Base-by-base conservation (phyloP, 2,113 vertebrate species). In the Lutjanus erythropterus region DNA sequence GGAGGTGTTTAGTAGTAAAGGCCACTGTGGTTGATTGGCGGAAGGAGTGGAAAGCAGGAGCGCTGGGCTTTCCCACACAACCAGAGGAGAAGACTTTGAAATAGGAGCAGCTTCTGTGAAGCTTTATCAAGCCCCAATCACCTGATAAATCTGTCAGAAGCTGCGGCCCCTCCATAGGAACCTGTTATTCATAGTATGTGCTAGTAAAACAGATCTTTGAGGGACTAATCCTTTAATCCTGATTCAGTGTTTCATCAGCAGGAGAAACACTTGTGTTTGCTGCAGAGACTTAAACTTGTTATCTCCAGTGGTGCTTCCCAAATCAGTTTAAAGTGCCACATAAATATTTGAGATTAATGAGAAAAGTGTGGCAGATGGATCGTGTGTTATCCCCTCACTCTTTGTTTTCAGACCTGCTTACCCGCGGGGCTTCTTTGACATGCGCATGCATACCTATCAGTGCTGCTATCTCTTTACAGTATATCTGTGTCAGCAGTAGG, bases 401-500 rank as follows among this genome's bases (percentile, higher is more conserved):
- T 60, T 35, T 87, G 71, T 83, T 87, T 80, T 77, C 64, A 82
- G 56, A 72, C 44, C 55, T 3, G 27, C n/a, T 80, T 16, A 44
- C 77, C 83, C 80, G 55, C 11, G 4, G 52, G 83, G 86, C 79
- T 67, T 68, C 84, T 64, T 69, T 86, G 79, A 85, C 84, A 70
- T 77, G 75, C 81, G 78, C 83, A 67, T 47, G 64, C 80, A 86
- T 60, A 82, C 72, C 80, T 93, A 93, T 93, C 91, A 88, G 77
- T 27, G 67, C 60, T 55, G 81, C 90, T 75, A 94, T 94, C 92
- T 94, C 75, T 84, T 70, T 69, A 79, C 83, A 82, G 79, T 87
- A 83, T 62, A 88, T 89, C 93, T 89, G 89, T 86, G 92, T 94
- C 92, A 93, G 93, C 92, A 93, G 60, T 35, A 65, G 84, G 85